Evolutionary conservation across 2,888 invertebrate genomes (phyloP), one percentile per base, ranked within the genome.

Genomic region (Drosophila seclusa): DNA sequence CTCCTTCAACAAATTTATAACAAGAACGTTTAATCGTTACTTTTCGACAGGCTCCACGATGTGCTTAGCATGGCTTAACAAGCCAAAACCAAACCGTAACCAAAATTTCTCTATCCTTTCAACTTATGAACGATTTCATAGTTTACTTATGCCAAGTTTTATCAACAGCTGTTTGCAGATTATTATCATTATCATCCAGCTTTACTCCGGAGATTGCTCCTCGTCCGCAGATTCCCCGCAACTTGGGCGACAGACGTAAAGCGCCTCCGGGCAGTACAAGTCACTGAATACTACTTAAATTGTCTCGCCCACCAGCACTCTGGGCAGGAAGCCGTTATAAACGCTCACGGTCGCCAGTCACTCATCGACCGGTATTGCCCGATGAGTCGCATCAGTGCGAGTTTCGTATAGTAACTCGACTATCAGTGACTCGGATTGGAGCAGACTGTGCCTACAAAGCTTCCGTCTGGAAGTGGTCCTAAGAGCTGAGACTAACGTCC

Each of bases 1-100:
- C 18, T 3, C 1, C 3, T 18, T 8, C 2, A 7, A 38, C 18
- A 50, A 13, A 11, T 50, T 16, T 10, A 29, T 18, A 10, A 5
- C 6, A 5, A 50, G 16, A 10, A 29, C 11, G n/a, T 50, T 29
- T 1, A 50, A 18, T 8, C 24, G 3, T 16, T 16, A 34, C 13
- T 50, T 18, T 40, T 27, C 42, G 62, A 45, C 53, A 24, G 34
- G 21, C 40, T 58, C 50, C 4, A 27, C 58, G 5, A 52, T 58
- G 2, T 34, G 57, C 0, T 18, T 42, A 6, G 42, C 64, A 1
- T 65, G 57, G 50, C 42, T 65, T 7, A 18, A 16, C 1, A 57
- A 58, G n/a, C 50, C 40, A 7, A 29, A 29, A 29, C 29, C 6
- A 6, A 29, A 6, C 6, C 36, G 11, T 36, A 36, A 16, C 21